Base-by-base conservation (phyloP, 2,888 invertebrate species). In the Drosophila macrospina region DNA sequence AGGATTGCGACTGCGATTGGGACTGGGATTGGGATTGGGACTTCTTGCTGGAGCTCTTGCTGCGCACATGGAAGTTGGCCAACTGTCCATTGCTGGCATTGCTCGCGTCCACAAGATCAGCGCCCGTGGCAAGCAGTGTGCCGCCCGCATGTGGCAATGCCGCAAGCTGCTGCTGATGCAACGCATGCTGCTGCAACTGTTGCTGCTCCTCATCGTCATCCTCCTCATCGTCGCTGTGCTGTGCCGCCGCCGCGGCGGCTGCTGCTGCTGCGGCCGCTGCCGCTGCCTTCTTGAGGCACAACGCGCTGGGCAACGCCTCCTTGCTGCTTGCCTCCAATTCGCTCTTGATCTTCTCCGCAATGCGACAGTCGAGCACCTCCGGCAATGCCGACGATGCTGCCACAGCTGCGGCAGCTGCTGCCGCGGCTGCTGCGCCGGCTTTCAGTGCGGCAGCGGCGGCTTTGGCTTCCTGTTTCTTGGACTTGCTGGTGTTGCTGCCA, bases 331-430 rank as follows among this genome's bases (percentile, higher is more conserved):
- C 91, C 69, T 91, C 92, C 61, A 92, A 70, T 59, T 92, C 92
- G 69, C 90, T 92, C 67, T 92, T 92, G 59, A 92, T 92, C 76
- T 92, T 92, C 78, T 92, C 92, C 10, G 92, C 92, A 26, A 92
- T 92, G 67, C 92, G 89, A 60, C 92, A 92, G 63, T 92, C 92
- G 0, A 92, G 74, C 4, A 92, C 91, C 78, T 92, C 92, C 11
- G 92, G 91, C 47, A 92, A 64, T 0, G 65, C 69, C 6, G 71
- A 50, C 6, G 79, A 65, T 37, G 74, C 75, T 32, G 75, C 76
- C 36, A 69, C 79, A 20, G 76, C 76, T 37, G 82, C 74, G 1
- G 84, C 87, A 0, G 87, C 87, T 4, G 87, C 83, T 3, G 75
- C 82, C n/a, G 75, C 80, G 5, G 71, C 75, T n/a, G 87, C 82